Conservation (phyloP, 2,113 vertebrate genomes). For the Melanerpes formicivorus region DNA sequence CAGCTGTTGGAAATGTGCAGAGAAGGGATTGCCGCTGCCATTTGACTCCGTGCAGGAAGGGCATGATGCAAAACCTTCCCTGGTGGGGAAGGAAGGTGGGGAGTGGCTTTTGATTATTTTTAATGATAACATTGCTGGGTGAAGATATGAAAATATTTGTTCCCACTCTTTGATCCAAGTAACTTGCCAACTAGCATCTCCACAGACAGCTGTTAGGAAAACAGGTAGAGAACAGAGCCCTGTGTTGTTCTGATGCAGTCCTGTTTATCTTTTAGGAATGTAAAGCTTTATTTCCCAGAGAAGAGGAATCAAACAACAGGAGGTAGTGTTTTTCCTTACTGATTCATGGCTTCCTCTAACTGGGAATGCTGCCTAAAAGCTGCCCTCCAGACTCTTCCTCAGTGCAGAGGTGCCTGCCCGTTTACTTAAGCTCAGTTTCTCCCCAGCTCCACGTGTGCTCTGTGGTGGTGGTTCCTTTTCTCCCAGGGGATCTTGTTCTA, state of each 20-base stretch:
- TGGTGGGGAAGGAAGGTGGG: slow-evolving; percentile 48
- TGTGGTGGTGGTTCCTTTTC: neutral
- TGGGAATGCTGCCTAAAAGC: neutral
- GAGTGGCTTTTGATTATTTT: slow-evolving; percentile 42
- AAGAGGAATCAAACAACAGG: neutral
- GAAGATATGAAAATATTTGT: slow-evolving; percentile 46
- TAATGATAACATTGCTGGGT: slow-evolving; percentile 38
- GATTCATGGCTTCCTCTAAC: neutral
- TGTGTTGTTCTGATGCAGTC: neutral
- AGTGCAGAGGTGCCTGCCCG: neutral
- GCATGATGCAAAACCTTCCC: slow-evolving; percentile 51
- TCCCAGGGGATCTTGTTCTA: neutral
- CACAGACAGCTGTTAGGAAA: slow-evolving; percentile 7
- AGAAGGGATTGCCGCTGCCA: slow-evolving; percentile 18
- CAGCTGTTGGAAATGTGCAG: slow-evolving; percentile 40
- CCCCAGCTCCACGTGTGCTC: neutral
- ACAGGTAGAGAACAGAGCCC: slow-evolving; percentile 6
- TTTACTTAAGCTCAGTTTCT: neutral
- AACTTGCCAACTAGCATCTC: slow-evolving; percentile 26
- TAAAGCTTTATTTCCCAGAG: slow-evolving; percentile 7
- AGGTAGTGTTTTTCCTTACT: neutral
- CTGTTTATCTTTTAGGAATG: neutral
- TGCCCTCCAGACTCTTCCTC: neutral
- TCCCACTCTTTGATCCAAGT: slow-evolving; percentile 41
- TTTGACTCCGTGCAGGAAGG: slow-evolving; percentile 41